Evolutionary conservation across 2,888 invertebrate genomes (phyloP).

Genomic region (Daptonema setosum): DNA sequence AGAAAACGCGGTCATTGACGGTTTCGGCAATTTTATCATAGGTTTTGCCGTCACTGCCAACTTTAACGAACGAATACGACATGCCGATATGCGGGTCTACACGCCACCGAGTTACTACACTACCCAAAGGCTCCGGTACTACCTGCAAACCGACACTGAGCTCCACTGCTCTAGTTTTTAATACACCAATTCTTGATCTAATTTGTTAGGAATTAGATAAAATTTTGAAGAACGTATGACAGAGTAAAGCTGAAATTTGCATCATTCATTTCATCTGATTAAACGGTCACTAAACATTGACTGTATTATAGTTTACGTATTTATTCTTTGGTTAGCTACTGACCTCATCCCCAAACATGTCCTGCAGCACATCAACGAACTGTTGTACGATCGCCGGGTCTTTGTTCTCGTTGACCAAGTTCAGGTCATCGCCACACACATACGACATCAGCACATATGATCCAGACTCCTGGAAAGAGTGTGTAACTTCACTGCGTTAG

Average conservation of each 20-base stretch:
- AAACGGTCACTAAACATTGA: too few species aligned
- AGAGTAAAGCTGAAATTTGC: neutral
- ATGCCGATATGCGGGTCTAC: conserved; percentile 27
- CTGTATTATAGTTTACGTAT: too few species aligned
- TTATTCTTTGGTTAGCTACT: too few species aligned
- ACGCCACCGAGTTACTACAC: conserved; percentile 32
- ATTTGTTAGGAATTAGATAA: too few species aligned
- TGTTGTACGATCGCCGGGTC: conserved; percentile 28
- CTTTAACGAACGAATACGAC: conserved; percentile 32
- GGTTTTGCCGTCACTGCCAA: conserved; percentile 23
- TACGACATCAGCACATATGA: conserved; percentile 29
- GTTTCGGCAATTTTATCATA: conserved; percentile 27
- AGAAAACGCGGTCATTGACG: conserved; percentile 29
- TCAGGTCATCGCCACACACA: conserved; percentile 29
- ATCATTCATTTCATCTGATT: neutral
- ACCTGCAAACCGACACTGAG: too few species aligned
- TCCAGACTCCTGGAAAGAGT: neutral
- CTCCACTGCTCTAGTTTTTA: too few species aligned
- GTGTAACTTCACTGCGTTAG: too few species aligned
- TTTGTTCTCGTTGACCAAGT: conserved; percentile 24
- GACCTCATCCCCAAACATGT: conserved; percentile 31
- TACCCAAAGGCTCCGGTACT: conserved; percentile 28
- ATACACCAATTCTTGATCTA: too few species aligned
- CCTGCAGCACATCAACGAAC: conserved; percentile 27
- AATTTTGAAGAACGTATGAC: neutral